A percentile compares a stretch with the other conserved stretches of the same genome.
Evolutionary conservation across 2,113 vertebrate species (phyloP).

Genomic region (Phaethornis superciliosus): DNA sequence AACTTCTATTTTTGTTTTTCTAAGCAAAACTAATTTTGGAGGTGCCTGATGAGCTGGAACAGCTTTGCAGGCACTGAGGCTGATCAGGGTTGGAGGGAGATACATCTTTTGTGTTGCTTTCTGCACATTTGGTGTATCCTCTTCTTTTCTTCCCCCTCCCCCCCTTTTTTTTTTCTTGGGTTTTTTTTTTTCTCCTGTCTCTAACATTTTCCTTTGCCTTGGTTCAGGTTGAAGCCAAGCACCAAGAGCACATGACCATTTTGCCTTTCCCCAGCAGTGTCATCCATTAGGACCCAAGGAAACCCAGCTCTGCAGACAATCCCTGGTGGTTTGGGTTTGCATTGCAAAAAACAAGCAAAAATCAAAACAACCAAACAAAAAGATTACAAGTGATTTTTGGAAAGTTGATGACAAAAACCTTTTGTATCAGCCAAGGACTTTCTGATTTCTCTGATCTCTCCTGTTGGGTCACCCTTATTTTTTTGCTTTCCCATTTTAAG

Average conservation of each 20-base stretch:
- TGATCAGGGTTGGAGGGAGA: slow-evolving; percentile 52
- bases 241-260: background rate
- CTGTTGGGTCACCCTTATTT: background rate
- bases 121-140: slow-evolving; percentile 19
- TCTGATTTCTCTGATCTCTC: slow-evolving; percentile 6
- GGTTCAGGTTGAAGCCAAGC: background rate
- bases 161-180: background rate
- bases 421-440: slow-evolving; percentile 38
- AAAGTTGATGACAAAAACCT: background rate
- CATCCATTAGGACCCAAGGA: background rate
- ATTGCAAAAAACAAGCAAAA: background rate
- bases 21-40: background rate
- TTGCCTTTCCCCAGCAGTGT: background rate
- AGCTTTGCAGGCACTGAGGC: background rate
- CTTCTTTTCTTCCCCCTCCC: background rate
- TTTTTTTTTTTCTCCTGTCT: background rate
- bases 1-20: background rate
- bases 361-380: background rate
- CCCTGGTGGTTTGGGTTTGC: background rate
- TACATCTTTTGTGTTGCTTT: slow-evolving; percentile 12
- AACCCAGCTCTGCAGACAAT: background rate
- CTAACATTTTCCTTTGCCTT: background rate
- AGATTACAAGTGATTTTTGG: background rate
- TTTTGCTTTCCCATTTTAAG: slow-evolving; percentile 74
- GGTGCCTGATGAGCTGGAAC: background rate